Evolutionary conservation across 2,113 vertebrate genomes (phyloP), one percentile per base, ranked within the genome.

Genomic region (Sisor rabdophorus): DNA sequence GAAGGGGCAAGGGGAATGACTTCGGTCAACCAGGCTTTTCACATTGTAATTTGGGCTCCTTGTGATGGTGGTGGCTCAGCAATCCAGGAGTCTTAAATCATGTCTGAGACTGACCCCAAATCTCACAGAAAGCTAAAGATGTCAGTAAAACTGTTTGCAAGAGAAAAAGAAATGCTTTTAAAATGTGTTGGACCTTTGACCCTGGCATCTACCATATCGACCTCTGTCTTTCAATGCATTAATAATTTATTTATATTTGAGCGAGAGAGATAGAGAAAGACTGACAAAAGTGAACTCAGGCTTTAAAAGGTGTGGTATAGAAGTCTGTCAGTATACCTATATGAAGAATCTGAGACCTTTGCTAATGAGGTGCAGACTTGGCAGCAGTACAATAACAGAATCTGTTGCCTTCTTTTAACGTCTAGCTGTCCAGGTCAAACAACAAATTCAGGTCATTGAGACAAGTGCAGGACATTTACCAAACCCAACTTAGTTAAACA

Each of bases 141-240:
- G 92, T 93, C 87, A 93, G 93, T 94, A 91, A 91, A 95, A 93
- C 92, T 92, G 93, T 93, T 96, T 92, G 93, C 91, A 91, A 88
- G 87, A 87, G 86, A 91, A 93, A 93, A 88, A 92, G 92, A 89
- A 92, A 91, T 91, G 91, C 92, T 94, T 94, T 92, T 75, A 88
- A 91, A 92, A 90, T 92, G 87, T 89, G 89, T 91, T 91, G 92
- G 91, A 83, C 90, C 91, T 87, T 48, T 84, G 86, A 89, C 89
- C 88, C 26, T 20, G 70, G 86, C 88, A 82, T 89, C 90, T 86
- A 86, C 86, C 87, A 88, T 78, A 16, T 71, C 84, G 84, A 87
- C 90, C 90, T 79, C 74, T 72, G 84, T 78, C 87, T 91, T 91
- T 86, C 32, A 65, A 44, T 8, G 32, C 52, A 24, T 24, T 73